A percentile compares a stretch with the other conserved stretches of the same genome.
Conservation (phyloP, 1,140 invertebrate species). For the Trichogramma pretiosum region DNA sequence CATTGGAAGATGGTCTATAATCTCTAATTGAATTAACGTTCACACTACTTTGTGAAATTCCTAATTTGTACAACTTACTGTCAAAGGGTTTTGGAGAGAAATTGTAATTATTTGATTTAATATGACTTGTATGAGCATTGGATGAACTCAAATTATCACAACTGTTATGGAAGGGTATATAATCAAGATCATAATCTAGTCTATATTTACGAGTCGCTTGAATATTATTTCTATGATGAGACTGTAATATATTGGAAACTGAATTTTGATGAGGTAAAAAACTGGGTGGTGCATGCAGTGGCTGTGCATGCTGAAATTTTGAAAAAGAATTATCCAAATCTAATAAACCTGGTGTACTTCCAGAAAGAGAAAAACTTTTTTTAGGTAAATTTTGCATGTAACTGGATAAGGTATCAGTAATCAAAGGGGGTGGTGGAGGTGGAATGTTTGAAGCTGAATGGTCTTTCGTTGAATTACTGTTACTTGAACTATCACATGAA, state of each 20-base stretch:
- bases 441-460: conserved; percentile 27
- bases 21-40: conserved; percentile 24
- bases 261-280: conserved; percentile 34
- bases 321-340: conserved; percentile 30
- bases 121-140: conserved; percentile 19
- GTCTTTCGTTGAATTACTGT: conserved; percentile 10
- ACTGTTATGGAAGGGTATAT: conserved; percentile 32
- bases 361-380: conserved; percentile 33
- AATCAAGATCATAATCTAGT: conserved; percentile 40
- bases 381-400: conserved; percentile 39
- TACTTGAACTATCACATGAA: conserved; percentile 11
- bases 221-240: conserved; percentile 28
- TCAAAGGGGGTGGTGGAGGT: conserved; percentile 32
- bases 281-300: conserved; percentile 17
- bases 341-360: conserved; percentile 30
- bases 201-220: conserved; percentile 32
- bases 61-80: conserved; percentile 23
- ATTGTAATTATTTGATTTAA: conserved; percentile 20
- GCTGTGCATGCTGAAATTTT: conserved; percentile 23
- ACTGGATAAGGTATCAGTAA: conserved; percentile 34
- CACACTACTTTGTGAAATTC: conserved; percentile 22
- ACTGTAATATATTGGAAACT: conserved; percentile 34
- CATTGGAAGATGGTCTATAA: conserved; percentile 28
- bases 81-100: conserved; percentile 23
- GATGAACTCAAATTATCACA: conserved; percentile 30